These are phyloP conservation scores for Cyphomyrmex costatus DNA, from an alignment of 1,140 invertebrate species.

Conservation along the genomic window DNA sequence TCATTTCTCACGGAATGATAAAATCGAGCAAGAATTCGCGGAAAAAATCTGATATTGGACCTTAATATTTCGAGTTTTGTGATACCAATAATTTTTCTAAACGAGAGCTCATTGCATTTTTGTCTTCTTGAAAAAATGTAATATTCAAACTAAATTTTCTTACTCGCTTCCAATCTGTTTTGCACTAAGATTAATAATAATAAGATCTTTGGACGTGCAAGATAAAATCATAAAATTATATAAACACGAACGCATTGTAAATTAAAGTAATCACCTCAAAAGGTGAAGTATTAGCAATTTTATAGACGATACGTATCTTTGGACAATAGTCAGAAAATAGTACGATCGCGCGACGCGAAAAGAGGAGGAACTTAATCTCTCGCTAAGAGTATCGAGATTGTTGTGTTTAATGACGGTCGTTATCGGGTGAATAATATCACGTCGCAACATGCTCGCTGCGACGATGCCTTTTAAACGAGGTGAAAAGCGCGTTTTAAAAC, in stretches of 20 bases:
- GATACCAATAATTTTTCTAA: not conserved
- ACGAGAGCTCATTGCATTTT: not conserved
- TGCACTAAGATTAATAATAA: not conserved
- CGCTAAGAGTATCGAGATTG: conserved; percentile 6
- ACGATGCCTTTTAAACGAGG: conserved; percentile 51
- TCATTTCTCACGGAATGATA: not conserved
- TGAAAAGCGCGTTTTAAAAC: conserved; percentile 60
- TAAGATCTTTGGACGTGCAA: too few relatives aligned
- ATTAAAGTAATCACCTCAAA: too few relatives aligned
- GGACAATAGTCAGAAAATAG: conserved; percentile 10
- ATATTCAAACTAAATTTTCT: not conserved
- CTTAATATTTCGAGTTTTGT: conserved; percentile 1
- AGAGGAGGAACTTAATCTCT: conserved; percentile 11
- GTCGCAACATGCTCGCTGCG: not conserved
- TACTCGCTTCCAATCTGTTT: not conserved
- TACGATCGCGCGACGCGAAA: conserved; percentile 2
- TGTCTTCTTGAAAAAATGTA: not conserved
- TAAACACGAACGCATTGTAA: too few relatives aligned
- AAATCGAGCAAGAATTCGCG: not conserved
- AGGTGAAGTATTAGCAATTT: too few relatives aligned
- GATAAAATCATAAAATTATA: too few relatives aligned
- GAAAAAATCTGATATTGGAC: not conserved
- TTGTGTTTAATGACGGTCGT: conserved; percentile 43
- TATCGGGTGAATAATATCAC: conserved; percentile 52
- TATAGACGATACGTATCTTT: too few relatives aligned